Conservation (phyloP, 1,140 invertebrate species). For the Lordiphosa collinella region DNA sequence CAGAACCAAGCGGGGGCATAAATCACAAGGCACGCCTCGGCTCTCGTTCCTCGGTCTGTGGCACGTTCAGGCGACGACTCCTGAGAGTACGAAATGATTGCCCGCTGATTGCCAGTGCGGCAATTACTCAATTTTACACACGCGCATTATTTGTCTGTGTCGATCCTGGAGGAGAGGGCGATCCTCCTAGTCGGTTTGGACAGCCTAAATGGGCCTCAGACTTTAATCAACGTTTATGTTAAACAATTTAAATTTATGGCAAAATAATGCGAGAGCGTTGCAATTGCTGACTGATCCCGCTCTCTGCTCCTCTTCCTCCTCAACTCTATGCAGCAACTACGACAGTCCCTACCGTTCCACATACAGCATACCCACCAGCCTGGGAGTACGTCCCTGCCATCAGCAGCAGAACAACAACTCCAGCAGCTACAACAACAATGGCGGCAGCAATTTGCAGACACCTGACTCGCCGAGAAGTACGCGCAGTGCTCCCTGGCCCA, state of each 20-base stretch:
- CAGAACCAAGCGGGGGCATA: constrained; percentile 56
- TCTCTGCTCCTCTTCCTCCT: constrained; percentile 2
- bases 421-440: constrained; percentile 74
- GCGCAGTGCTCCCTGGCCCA: constrained; percentile 90
- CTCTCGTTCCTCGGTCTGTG: not conserved
- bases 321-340: constrained; percentile 75
- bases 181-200: not conserved
- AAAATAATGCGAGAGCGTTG: constrained; percentile 70
- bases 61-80: constrained; percentile 34
- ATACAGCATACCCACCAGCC: constrained; percentile 80
- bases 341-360: constrained; percentile 81
- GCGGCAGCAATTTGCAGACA: constrained; percentile 64
- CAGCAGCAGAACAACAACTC: constrained; percentile 69
- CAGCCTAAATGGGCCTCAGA: constrained; percentile 57
- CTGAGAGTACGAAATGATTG: constrained; percentile 68
- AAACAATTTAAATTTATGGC: constrained; percentile 79
- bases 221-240: constrained; percentile 78
- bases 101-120: constrained; percentile 73
- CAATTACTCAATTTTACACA: constrained; percentile 78
- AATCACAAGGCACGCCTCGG: constrained; percentile 63
- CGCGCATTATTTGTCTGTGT: constrained; percentile 76
- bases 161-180: constrained; percentile 35
- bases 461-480: constrained; percentile 88
- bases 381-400: constrained; percentile 72
- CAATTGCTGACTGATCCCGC: constrained; percentile 52